A percentile compares a stretch with the other conserved stretches of the same genome.
Evolutionary conservation across 1,140 invertebrate species (phyloP).

Genomic region (Aphis gossypii): DNA sequence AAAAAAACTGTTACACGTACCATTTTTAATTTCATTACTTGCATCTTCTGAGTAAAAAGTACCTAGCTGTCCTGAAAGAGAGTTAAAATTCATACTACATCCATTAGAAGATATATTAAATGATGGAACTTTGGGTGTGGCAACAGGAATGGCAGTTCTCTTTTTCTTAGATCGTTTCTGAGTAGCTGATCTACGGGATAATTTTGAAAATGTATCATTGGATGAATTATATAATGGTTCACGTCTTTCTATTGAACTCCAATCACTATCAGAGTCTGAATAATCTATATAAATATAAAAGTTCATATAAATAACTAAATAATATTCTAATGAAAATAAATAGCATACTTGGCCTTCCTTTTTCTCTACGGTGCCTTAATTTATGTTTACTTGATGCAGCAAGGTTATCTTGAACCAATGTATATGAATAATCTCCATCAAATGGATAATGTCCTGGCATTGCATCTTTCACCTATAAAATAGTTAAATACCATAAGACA

Average conservation of each 20-base stretch:
- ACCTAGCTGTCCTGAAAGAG: not conserved
- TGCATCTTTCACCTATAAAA: conserved; percentile 68
- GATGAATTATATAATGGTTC: conserved; percentile 67
- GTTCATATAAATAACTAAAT: conserved; percentile 31
- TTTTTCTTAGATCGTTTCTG: conserved; percentile 82
- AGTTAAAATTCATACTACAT: conserved; percentile 31
- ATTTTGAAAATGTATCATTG: conserved; percentile 65
- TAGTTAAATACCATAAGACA: conserved; percentile 26
- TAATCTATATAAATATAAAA: conserved; percentile 68
- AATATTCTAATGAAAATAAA: conserved; percentile 35
- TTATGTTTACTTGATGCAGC: conserved; percentile 68
- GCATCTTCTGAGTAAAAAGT: conserved; percentile 43
- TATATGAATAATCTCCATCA: conserved; percentile 71
- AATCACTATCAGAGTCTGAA: conserved; percentile 87
- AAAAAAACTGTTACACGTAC: not conserved
- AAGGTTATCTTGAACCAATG: conserved; percentile 72
- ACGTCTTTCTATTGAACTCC: conserved; percentile 79
- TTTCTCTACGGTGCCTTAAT: conserved; percentile 70
- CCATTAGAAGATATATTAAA: conserved; percentile 56
- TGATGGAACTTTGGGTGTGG: conserved; percentile 82
- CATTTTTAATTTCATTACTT: conserved; percentile 35
- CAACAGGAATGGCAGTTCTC: conserved; percentile 80
- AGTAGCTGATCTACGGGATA: conserved; percentile 75
- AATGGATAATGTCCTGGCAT: conserved; percentile 70
- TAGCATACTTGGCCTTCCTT: conserved; percentile 71